Evolutionary conservation across 1,140 invertebrate genomes (phyloP).

Genomic region (Papilio xuthus): DNA sequence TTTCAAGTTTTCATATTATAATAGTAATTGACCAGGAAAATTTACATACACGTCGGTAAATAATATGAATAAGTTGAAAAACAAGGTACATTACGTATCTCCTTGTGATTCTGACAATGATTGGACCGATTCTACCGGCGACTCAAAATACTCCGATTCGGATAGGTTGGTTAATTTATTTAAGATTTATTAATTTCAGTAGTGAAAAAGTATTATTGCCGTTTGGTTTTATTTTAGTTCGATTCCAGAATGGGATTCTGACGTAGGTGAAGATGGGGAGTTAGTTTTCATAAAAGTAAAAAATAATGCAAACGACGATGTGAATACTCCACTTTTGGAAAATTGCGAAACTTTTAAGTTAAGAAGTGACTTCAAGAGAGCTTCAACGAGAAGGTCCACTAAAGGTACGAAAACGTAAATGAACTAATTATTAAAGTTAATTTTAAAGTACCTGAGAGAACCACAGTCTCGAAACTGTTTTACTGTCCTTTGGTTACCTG

Average conservation of each 20-base stretch:
- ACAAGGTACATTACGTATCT: slow-evolving; percentile 64
- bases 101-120: slow-evolving; percentile 74
- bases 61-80: slow-evolving; percentile 59
- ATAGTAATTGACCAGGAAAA: not conserved
- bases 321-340: slow-evolving; percentile 66
- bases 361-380: slow-evolving; percentile 73
- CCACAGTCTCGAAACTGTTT: too few relatives aligned
- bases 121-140: slow-evolving; percentile 73
- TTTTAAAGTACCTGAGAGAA: not conserved
- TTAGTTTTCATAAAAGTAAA: slow-evolving; percentile 81
- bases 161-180: slow-evolving; percentile 59
- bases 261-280: slow-evolving; percentile 82
- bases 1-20: not conserved
- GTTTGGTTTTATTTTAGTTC: slow-evolving; percentile 72
- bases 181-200: not conserved
- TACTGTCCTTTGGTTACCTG: too few relatives aligned
- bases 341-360: slow-evolving; percentile 74
- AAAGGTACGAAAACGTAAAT: slow-evolving; percentile 55
- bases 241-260: slow-evolving; percentile 85
- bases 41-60: not conserved
- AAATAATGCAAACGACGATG: slow-evolving; percentile 47
- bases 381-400: slow-evolving; percentile 70
- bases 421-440: slow-evolving; percentile 13
- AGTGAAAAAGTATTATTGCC: slow-evolving; percentile 13
- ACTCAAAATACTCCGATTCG: slow-evolving; percentile 73